A percentile compares a stretch with the other conserved stretches of the same genome.
Conservation (phyloP, 1,140 invertebrate genomes). For the Drosophila subpulchrella region DNA sequence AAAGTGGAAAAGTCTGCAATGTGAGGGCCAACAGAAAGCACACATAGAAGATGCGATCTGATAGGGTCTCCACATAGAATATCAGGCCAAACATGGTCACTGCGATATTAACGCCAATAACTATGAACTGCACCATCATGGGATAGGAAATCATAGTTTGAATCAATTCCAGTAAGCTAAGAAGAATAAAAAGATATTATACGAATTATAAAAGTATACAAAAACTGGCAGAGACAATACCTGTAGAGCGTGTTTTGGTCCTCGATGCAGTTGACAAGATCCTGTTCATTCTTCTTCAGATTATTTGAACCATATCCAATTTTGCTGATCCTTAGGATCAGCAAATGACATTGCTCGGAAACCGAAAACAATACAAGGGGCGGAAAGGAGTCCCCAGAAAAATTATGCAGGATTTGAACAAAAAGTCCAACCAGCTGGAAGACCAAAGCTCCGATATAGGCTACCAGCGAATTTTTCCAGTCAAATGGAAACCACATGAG, state of each 20-base stretch:
- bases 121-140: constrained; percentile 67
- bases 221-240: constrained; percentile 10
- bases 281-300: constrained; percentile 40
- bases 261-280: constrained; percentile 49
- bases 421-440: constrained; percentile 50
- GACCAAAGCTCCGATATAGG: constrained; percentile 32
- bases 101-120: constrained; percentile 56
- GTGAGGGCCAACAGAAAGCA: constrained; percentile 42
- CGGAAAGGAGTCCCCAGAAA: constrained; percentile 60
- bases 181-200: too few relatives aligned
- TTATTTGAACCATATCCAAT: constrained; percentile 40
- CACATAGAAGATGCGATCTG: constrained; percentile 44
- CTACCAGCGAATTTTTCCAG: constrained; percentile 37
- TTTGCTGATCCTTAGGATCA: constrained; percentile 43
- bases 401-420: constrained; percentile 52
- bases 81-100: constrained; percentile 41
- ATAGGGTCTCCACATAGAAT: constrained; percentile 44
- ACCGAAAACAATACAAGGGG: constrained; percentile 47
- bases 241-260: constrained; percentile 63
- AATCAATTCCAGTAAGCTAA: constrained; percentile 46
- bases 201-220: too few relatives aligned
- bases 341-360: constrained; percentile 58
- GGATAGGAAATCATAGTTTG: constrained; percentile 57
- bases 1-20: constrained; percentile 62
- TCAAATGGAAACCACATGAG: constrained; percentile 67